These are phyloP conservation scores for Pterobdella sp. DNA, from an alignment of 2,888 invertebrate species.

Conservation along the genomic window DNA sequence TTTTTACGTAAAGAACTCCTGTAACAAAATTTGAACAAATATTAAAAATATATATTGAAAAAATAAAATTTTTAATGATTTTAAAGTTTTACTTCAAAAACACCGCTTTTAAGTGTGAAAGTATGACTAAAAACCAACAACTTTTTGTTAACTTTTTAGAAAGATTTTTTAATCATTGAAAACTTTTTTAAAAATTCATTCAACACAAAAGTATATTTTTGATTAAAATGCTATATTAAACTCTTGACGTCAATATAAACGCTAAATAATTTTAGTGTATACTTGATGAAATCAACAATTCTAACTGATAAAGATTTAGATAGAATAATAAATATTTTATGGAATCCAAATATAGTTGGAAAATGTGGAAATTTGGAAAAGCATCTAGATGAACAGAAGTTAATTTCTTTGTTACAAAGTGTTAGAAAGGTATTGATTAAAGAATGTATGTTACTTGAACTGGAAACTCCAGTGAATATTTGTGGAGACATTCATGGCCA, in stretches of 20 bases:
- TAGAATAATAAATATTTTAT: neutral
- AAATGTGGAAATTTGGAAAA: neutral
- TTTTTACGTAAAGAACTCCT: neutral
- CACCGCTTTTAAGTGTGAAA: neutral
- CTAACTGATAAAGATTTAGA: neutral
- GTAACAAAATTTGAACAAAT: neutral
- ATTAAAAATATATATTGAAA: neutral
- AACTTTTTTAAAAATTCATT: neutral
- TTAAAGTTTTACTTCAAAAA: neutral
- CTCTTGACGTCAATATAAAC: neutral
- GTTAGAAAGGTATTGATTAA: conserved; percentile 52
- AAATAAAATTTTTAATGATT: neutral
- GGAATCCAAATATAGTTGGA: neutral
- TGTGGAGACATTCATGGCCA: conserved; percentile 57
- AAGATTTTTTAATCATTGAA: neutral
- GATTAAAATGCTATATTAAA: neutral
- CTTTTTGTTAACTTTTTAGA: neutral
- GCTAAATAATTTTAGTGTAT: neutral
- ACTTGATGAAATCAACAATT: neutral
- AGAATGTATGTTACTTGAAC: conserved; percentile 55
- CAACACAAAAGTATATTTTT: neutral
- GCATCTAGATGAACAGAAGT: neutral
- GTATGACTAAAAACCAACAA: neutral
- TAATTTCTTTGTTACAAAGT: conserved; percentile 46
- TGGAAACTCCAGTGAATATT: conserved; percentile 55